Conservation (phyloP, 2,888 invertebrate species). For the Eristalinus aeneus region DNA sequence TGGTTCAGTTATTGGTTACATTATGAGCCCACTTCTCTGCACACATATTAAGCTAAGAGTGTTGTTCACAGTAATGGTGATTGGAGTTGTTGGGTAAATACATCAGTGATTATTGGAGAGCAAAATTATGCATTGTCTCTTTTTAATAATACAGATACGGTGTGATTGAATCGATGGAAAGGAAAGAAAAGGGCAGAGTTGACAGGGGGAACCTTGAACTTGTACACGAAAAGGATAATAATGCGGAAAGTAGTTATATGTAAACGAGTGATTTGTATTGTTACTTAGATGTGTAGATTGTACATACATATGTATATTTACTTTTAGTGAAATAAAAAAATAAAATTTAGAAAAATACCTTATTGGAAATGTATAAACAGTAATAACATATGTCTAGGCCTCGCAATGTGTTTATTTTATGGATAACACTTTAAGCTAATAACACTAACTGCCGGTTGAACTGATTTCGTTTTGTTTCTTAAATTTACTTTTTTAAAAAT, state of each 20-base stretch:
- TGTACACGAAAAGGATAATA: slow-evolving; percentile 54
- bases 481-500: no score
- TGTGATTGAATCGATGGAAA: slow-evolving; percentile 76
- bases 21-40: slow-evolving; percentile 89
- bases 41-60: slow-evolving; percentile 87
- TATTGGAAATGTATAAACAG: no score
- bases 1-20: slow-evolving; percentile 93
- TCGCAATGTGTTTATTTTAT: no score
- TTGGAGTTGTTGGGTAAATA: slow-evolving; percentile 88
- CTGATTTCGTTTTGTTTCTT: no score
- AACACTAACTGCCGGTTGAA: no score
- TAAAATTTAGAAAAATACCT: no score
- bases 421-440: no score
- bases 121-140: not conserved
- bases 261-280: not conserved
- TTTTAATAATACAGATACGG: slow-evolving; percentile 75
- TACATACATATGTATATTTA: no score
- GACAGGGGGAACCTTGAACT: slow-evolving; percentile 67
- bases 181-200: slow-evolving; percentile 66
- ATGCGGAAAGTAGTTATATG: slow-evolving; percentile 16
- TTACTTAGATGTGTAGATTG: not conserved
- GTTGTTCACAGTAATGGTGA: slow-evolving; percentile 84
- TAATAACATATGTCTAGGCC: no score
- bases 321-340: no score
- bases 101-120: not conserved